Conservation (phyloP, 2,888 invertebrate genomes). For the Raillietiella orientalis region DNA sequence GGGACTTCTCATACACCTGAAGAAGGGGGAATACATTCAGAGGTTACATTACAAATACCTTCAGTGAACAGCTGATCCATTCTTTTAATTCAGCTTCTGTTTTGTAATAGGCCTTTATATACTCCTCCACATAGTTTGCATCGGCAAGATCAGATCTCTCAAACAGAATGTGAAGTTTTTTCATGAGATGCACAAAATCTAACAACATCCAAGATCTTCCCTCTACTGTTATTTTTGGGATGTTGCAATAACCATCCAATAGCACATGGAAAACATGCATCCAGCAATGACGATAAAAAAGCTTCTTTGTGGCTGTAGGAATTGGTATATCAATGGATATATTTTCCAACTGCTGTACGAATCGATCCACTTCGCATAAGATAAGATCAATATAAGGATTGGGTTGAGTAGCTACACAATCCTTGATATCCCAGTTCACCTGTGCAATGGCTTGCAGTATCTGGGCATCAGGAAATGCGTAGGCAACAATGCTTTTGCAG, state of each 20-base stretch:
- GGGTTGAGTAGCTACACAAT: slow-evolving; percentile 72
- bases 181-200: slow-evolving; percentile 76
- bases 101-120: slow-evolving; percentile 84
- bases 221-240: too few species aligned
- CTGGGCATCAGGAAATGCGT: slow-evolving; percentile 37
- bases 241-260: too few species aligned
- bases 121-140: slow-evolving; percentile 63
- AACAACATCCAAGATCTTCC: slow-evolving; percentile 91
- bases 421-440: slow-evolving; percentile 53
- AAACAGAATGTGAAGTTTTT: slow-evolving; percentile 60
- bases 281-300: too few species aligned
- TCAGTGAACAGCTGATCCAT: too few species aligned
- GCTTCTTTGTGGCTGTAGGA: too few species aligned
- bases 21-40: slow-evolving; percentile 7
- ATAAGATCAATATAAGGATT: slow-evolving; percentile 39
- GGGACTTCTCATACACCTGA: slow-evolving; percentile 61
- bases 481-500: slow-evolving; percentile 52
- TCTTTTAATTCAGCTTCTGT: slow-evolving; percentile 56
- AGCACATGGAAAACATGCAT: too few species aligned
- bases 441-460: slow-evolving; percentile 45
- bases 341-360: too few species aligned
- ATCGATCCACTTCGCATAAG: too few species aligned
- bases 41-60: background rate
- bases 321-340: too few species aligned
- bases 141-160: slow-evolving; percentile 50